Base-by-base conservation (phyloP, 2,888 invertebrate species). In the Amblyjoppa fuscipennis region DNA sequence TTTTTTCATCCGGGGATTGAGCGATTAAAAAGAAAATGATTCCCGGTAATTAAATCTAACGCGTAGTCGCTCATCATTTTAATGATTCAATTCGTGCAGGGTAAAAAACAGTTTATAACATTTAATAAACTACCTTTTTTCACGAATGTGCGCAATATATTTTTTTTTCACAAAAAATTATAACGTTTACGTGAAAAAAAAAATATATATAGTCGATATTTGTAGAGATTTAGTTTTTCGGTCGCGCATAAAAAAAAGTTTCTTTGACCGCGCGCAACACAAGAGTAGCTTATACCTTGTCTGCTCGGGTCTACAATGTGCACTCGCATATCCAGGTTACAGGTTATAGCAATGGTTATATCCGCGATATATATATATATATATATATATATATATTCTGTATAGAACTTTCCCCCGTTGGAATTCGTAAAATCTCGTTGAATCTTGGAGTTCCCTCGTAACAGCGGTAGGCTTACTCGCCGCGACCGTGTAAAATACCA, bases 361-460 rank as follows among this genome's bases (percentile, higher is more conserved):
- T 59, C 41, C 61, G 74, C 38, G 61, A 45, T 45, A 76, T 76
- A 66, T 74, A 70, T 68, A 7, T 20, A 20, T 20, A 20, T 20
- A 20, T 20, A 20, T 20, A 20, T 20, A 20, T 20, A 20, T 20
- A 20, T 20, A 20, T 20, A 20, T 31, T 70, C 59, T 20, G 34
- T 28, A 66, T 61, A 71, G 85, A 91, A 92, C 91, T 92, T 92
- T 92, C 91, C 91, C 90, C 90, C 77, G 77, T 83, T 88, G 91
- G 91, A 92, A 92, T 92, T 92, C 84, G 90, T 92, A 91, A 91
- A 91, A 92, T 92, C 90, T 92, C 87, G 89, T 89, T 88, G 89
- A 91, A 91, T 92, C 90, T 89, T 80, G 87, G 86, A 86, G 84
- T 80, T 71, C 66, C 75, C 71, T 41, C 64, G 90, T 91, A 91